Conservation (phyloP, 2,888 invertebrate species). For the Cryptus viduatorius region DNA sequence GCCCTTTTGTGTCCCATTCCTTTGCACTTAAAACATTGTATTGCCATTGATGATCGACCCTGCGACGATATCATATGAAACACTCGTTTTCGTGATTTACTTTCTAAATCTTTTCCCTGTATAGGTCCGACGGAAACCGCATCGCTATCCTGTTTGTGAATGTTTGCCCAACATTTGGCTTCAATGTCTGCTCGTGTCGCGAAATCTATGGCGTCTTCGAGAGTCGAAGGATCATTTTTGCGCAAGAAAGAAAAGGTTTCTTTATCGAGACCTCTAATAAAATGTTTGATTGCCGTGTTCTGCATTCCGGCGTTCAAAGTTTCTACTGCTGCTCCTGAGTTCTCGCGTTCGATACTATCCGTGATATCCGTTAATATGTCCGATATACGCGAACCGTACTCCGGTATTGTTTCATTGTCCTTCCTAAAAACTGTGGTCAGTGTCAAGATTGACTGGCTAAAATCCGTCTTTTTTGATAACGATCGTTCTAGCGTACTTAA, state of each 20-base stretch:
- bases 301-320: background rate
- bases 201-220: background rate
- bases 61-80: background rate
- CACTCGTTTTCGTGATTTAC: background rate
- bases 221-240: background rate
- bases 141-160: background rate
- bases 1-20: background rate
- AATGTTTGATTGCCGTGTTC: conserved; percentile 5
- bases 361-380: background rate
- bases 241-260: background rate
- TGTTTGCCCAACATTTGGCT: background rate
- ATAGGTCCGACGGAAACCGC: background rate
- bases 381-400: too few species aligned
- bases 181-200: background rate
- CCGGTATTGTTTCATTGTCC: too few species aligned
- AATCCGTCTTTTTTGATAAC: too few species aligned
- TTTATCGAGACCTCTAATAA: conserved; percentile 19
- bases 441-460: too few species aligned
- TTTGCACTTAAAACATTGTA: background rate
- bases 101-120: too few species aligned
- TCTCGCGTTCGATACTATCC: conserved; percentile 13
- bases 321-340: background rate
- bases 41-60: background rate
- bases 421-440: too few species aligned
- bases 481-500: too few species aligned